Evolutionary conservation across 30 jellyfish, hydroid and myxozoan genomes (phyloP).

Genomic region (Catostylus mosaicus): DNA sequence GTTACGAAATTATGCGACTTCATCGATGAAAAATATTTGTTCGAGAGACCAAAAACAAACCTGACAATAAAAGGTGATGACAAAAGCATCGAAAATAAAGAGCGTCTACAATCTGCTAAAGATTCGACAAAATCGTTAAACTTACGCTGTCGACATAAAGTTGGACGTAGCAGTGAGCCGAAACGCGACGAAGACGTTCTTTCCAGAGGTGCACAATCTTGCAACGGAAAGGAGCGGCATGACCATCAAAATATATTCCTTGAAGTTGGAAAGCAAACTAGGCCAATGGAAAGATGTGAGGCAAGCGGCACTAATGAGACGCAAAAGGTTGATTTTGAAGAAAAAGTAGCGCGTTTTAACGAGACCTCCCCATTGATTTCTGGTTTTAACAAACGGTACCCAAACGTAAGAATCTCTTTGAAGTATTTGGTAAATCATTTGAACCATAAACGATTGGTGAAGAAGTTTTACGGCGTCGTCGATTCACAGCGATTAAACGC

Average conservation of each 20-base stretch:
- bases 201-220: too few species aligned
- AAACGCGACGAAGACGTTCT: too few species aligned
- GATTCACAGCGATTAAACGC: conserved; percentile 10
- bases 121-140: too few species aligned
- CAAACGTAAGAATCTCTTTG: conserved; percentile 27
- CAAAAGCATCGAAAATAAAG: too few species aligned
- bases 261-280: background rate
- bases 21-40: too few species aligned
- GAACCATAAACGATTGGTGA: conserved; percentile 43
- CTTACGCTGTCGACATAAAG: too few species aligned
- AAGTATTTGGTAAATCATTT: conserved; percentile 17
- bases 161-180: too few species aligned
- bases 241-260: background rate
- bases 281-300: background rate
- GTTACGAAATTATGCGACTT: too few species aligned
- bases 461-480: conserved; percentile 25
- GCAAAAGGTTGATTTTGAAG: background rate
- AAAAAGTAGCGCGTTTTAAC: conserved; percentile 19
- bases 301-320: background rate
- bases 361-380: conserved; percentile 29
- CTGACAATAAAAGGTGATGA: too few species aligned
- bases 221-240: background rate
- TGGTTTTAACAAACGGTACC: conserved; percentile 37
- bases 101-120: too few species aligned
- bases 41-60: too few species aligned